phyloP scores from a whole-genome alignment of 2,888 invertebrate genomes.

The Cyclophora punctaria region DNA sequence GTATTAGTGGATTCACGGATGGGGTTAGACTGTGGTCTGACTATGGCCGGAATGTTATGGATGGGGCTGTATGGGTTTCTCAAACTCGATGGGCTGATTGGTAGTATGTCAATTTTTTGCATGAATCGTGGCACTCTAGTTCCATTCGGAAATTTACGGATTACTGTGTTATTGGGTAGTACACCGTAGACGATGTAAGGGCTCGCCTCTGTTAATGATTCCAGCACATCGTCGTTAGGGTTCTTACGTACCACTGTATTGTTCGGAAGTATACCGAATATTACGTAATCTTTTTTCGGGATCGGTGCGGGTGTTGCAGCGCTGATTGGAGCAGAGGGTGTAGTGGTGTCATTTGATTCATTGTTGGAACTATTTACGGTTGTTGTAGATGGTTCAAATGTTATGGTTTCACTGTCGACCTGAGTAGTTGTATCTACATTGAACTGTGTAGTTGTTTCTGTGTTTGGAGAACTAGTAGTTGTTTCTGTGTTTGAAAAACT shows the following conservation, averaged over 20 bases:
- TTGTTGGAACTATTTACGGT: constrained; percentile 29
- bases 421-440: constrained; percentile 34
- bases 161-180: constrained; percentile 85
- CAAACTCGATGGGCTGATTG: constrained; percentile 76
- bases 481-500: constrained; percentile 14
- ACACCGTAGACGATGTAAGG: constrained; percentile 85
- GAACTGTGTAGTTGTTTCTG: constrained; percentile 28
- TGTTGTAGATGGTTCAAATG: constrained; percentile 8
- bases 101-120: constrained; percentile 75
- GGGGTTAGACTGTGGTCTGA: constrained; percentile 74
- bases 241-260: constrained; percentile 86
- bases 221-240: constrained; percentile 79
- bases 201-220: constrained; percentile 79
- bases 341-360: constrained; percentile 34
- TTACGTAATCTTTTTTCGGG: constrained; percentile 80
- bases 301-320: constrained; percentile 34
- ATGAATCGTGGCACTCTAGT: constrained; percentile 82
- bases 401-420: constrained; percentile 27
- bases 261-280: constrained; percentile 85
- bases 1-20: constrained; percentile 80
- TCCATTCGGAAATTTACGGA: constrained; percentile 87
- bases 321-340: constrained; percentile 32
- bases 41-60: constrained; percentile 74
- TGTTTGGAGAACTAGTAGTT: constrained; percentile 19
- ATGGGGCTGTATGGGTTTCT: constrained; percentile 77